A percentile compares a stretch with the other conserved stretches of the same genome.
Evolutionary conservation across 2,888 invertebrate species (phyloP).

Genomic region (Eupelmus urozonus): DNA sequence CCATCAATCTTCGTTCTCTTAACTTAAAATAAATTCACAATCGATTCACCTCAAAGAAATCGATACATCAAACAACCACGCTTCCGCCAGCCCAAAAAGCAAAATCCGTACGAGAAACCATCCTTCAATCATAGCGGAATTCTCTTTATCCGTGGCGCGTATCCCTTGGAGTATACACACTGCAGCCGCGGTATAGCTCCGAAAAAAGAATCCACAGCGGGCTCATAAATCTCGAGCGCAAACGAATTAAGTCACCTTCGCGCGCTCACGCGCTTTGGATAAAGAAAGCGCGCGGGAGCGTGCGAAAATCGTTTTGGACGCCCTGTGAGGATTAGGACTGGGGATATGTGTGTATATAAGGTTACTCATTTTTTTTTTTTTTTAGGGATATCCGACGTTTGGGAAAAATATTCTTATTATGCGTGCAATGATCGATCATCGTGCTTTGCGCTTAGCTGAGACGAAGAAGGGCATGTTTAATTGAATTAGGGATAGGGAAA

Average conservation of each 20-base stretch:
- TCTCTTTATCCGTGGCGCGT: neutral
- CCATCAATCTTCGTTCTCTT: too few species aligned
- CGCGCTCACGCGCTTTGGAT: constrained; percentile 60
- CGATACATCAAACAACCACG: too few species aligned
- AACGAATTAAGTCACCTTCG: constrained; percentile 66
- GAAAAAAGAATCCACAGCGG: neutral
- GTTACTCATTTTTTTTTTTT: constrained; percentile 33
- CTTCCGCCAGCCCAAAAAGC: too few species aligned
- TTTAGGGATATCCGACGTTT: neutral
- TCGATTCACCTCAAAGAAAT: too few species aligned
- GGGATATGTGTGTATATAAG: neutral
- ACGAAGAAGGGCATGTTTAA: neutral
- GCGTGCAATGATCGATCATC: constrained; percentile 11
- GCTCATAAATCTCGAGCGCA: constrained; percentile 63
- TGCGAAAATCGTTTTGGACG: constrained; percentile 41
- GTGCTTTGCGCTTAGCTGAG: constrained; percentile 12
- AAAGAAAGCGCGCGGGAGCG: constrained; percentile 52
- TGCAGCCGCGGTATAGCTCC: neutral
- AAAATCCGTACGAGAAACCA: too few species aligned
- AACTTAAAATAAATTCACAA: too few species aligned
- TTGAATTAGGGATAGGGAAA: neutral
- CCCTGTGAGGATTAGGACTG: constrained; percentile 35
- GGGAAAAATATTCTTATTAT: constrained; percentile 15
- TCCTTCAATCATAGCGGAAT: too few species aligned
- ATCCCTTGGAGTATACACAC: neutral